phyloP scores from a whole-genome alignment of 2,797 vertebrate species.

The Liparis tanakae region DNA sequence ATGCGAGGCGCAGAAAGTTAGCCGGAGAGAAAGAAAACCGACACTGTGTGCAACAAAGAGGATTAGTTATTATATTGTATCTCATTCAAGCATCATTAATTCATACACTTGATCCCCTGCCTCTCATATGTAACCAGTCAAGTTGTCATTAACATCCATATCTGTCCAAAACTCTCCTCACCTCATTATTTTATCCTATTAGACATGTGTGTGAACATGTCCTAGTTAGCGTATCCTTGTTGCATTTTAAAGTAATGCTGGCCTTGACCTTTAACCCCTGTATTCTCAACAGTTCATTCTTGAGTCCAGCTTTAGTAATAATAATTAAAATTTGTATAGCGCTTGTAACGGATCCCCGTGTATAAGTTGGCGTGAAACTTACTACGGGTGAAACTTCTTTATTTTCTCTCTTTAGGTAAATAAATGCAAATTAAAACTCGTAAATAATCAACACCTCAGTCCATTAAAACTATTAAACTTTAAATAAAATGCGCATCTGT shows the following conservation, averaged over 20 bases:
- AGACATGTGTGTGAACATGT: background rate
- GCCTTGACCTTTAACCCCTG: background rate
- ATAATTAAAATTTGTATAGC: no score
- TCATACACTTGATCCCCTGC: background rate
- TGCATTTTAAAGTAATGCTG: background rate
- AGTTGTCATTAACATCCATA: background rate
- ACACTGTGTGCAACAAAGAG: slow-evolving; percentile 31
- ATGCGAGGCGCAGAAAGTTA: slow-evolving; percentile 25
- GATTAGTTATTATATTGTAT: slow-evolving; percentile 29
- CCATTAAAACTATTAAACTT: no score
- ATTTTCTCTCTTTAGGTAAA: no score
- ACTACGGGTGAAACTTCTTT: no score
- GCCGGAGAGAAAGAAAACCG: slow-evolving; percentile 4
- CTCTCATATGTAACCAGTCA: background rate
- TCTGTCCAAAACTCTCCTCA: background rate
- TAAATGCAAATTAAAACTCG: no score
- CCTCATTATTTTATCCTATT: background rate
- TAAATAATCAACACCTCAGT: no score
- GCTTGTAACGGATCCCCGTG: no score
- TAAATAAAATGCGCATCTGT: no score
- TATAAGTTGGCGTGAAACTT: no score
- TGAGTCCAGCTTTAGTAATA: background rate
- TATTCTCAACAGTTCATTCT: background rate
- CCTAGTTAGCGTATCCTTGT: background rate
- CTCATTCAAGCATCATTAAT: slow-evolving; percentile 34